Evolutionary conservation across 2,888 invertebrate genomes (phyloP).

Genomic region (Rhopalosiphum nymphaeae): DNA sequence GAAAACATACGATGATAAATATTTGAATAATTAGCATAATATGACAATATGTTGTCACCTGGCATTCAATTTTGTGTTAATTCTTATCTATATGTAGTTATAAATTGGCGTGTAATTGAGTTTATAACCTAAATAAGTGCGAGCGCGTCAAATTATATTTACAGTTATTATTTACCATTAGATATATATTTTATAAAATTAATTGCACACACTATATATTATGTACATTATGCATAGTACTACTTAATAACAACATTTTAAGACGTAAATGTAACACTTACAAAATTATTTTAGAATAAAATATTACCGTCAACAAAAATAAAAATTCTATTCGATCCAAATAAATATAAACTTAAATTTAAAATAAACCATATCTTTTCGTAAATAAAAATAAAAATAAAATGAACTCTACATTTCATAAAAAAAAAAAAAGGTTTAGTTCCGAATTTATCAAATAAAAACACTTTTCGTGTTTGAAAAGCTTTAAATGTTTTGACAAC

Average conservation of each 20-base stretch:
- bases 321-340: neutral
- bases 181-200: neutral
- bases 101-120: neutral
- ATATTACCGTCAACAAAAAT: neutral
- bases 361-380: constrained; percentile 1
- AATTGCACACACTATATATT: neutral
- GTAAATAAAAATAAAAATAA: neutral
- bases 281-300: neutral
- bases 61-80: neutral
- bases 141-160: neutral
- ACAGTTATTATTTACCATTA: neutral
- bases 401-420: neutral
- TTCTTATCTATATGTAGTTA: neutral
- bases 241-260: neutral
- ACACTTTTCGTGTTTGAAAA: neutral
- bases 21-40: neutral
- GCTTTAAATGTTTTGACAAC: neutral
- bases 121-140: neutral
- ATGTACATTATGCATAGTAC: neutral
- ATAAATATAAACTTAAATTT: neutral
- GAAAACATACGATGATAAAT: neutral
- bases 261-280: neutral
- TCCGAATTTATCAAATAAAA: neutral
- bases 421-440: neutral
- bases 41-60: neutral